Evolutionary conservation across 2,797 vertebrate species (phyloP).

Genomic region (Xenopus petersii): DNA sequence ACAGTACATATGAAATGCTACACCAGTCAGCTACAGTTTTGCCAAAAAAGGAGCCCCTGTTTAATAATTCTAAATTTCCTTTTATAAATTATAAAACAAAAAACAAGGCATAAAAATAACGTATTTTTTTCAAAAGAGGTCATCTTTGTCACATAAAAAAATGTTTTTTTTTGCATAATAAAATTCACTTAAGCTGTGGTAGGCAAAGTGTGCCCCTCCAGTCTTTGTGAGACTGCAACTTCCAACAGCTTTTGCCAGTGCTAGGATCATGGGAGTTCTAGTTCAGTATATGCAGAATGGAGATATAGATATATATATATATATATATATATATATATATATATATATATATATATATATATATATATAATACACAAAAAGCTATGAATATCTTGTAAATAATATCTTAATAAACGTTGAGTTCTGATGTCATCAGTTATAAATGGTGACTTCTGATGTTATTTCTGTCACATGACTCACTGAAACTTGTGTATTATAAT

Average conservation of each 20-base stretch:
- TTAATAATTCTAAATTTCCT: slow-evolving; percentile 30
- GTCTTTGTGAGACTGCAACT: not conserved
- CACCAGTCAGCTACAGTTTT: slow-evolving; percentile 82
- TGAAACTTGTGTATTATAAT: too few relatives aligned
- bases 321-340: slow-evolving; percentile 60
- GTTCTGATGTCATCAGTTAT: too few relatives aligned
- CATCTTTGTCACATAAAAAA: slow-evolving; percentile 17
- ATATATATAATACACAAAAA: too few relatives aligned
- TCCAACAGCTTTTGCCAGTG: too few relatives aligned
- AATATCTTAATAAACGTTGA: too few relatives aligned
- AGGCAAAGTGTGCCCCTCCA: not conserved
- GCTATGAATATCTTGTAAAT: too few relatives aligned
- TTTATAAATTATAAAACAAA: slow-evolving; percentile 44
- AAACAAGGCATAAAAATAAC: slow-evolving; percentile 49
- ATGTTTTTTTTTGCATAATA: not conserved
- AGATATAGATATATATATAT: too few relatives aligned
- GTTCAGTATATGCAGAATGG: too few relatives aligned
- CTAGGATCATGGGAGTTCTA: too few relatives aligned
- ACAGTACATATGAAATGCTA: slow-evolving; percentile 49
- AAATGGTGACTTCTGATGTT: too few relatives aligned
- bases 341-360: slow-evolving; percentile 49
- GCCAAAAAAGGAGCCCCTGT: slow-evolving; percentile 67
- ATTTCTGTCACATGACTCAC: too few relatives aligned
- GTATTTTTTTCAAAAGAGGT: not conserved
- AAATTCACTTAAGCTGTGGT: not conserved